Conservation (phyloP, 2,113 vertebrate genomes). For the Archocentrus centrarchus region DNA sequence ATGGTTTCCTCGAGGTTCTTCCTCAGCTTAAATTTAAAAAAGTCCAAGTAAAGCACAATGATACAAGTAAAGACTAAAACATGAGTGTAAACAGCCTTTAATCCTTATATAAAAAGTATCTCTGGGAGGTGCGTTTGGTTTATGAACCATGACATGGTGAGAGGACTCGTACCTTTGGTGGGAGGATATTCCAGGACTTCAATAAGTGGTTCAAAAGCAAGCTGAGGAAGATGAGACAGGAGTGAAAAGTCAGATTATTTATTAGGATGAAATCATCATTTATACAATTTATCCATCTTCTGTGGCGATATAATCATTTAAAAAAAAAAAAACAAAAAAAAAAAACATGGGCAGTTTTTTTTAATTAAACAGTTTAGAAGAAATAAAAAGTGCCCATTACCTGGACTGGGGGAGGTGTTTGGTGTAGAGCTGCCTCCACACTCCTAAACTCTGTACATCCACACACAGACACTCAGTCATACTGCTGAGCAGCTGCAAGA, state of each 20-base stretch:
- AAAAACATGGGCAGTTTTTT: too few species aligned
- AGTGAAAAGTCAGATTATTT: background rate
- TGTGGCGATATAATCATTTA: background rate
- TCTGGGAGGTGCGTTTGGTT: background rate
- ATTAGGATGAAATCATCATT: background rate
- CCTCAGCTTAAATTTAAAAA: constrained; percentile 76
- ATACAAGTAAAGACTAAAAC: background rate
- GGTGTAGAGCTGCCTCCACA: constrained; percentile 95
- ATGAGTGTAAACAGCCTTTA: background rate
- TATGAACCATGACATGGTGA: background rate
- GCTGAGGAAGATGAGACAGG: constrained; percentile 68
- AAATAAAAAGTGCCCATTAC: constrained; percentile 61
- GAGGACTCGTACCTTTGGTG: constrained; percentile 84
- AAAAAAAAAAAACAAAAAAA: too few species aligned
- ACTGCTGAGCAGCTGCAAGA: constrained; percentile 88
- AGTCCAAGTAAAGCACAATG: background rate
- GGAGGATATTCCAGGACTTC: constrained; percentile 84
- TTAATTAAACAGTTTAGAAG: background rate
- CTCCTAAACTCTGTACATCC: constrained; percentile 88
- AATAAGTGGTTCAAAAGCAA: constrained; percentile 89
- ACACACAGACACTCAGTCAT: constrained; percentile 90
- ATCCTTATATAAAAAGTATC: background rate
- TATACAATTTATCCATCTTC: background rate
- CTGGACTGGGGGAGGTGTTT: constrained; percentile 95
- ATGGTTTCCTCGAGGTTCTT: constrained; percentile 90